A percentile compares a stretch with the other conserved stretches of the same genome.
Evolutionary conservation across 1,140 invertebrate genomes (phyloP).

Genomic region (Forficula auricularia): DNA sequence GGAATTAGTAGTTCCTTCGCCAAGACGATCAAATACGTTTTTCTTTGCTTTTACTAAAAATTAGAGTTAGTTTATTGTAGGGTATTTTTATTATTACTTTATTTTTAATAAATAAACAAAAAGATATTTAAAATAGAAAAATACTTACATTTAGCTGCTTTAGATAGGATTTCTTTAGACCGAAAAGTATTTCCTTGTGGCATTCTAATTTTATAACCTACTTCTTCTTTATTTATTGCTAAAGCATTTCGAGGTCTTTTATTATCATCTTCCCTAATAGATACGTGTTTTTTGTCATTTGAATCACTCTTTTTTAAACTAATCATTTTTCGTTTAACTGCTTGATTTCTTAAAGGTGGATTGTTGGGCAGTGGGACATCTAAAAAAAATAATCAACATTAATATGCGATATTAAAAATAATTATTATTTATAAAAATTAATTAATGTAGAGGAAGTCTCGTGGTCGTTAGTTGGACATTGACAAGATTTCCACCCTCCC

Average conservation of each 20-base stretch:
- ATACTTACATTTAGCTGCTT: constrained; percentile 4
- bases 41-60: constrained; percentile 10
- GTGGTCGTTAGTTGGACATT: too few species aligned
- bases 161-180: constrained; percentile 26
- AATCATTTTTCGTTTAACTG: constrained; percentile 7
- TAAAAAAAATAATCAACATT: constrained; percentile 26
- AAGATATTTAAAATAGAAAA: not conserved
- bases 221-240: constrained; percentile 16
- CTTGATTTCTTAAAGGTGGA: constrained; percentile 19
- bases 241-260: constrained; percentile 26
- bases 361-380: constrained; percentile 15
- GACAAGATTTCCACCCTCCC: too few species aligned
- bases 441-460: too few species aligned
- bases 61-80: not conserved
- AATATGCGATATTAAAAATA: too few species aligned
- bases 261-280: constrained; percentile 20
- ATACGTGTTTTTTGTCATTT: not conserved
- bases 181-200: constrained; percentile 24
- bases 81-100: not conserved
- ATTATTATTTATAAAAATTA: too few species aligned
- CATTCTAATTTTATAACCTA: constrained; percentile 29
- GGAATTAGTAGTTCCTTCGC: constrained; percentile 11
- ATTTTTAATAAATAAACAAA: not conserved
- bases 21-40: constrained; percentile 20
- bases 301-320: not conserved